Percentiles rank a stretch among this genome's conserved stretches.
phyloP scores from a whole-genome alignment of 1,140 invertebrate genomes.

The Hyphantria cunea region DNA sequence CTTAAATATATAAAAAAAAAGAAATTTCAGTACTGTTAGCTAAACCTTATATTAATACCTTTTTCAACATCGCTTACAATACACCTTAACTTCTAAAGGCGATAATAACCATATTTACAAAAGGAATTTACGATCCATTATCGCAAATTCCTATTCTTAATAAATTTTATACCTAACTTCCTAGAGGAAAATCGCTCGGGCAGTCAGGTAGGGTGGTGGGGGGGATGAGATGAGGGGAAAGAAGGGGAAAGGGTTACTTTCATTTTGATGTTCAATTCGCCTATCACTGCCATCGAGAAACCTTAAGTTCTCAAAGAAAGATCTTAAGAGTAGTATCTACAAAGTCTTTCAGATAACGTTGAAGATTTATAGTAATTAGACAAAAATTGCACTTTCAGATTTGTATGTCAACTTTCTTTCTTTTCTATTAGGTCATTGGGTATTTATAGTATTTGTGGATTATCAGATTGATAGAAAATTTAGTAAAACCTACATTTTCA shows the following conservation, averaged over 20 bases:
- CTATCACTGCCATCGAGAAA: constrained; percentile 2
- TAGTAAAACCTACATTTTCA: no score
- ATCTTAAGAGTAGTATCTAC: neutral
- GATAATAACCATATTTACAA: neutral
- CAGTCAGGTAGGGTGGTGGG: neutral
- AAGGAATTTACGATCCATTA: constrained; percentile 5
- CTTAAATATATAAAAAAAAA: no score
- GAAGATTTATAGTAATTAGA: neutral
- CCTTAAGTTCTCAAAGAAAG: neutral
- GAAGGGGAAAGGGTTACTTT: neutral
- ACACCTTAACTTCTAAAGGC: no score
- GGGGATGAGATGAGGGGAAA: neutral
- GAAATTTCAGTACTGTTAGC: constrained; percentile 2
- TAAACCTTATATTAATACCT: no score
- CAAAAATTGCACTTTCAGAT: neutral
- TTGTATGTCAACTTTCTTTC: no score
- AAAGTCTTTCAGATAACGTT: neutral
- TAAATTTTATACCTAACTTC: constrained; percentile 1
- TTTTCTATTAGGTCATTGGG: no score
- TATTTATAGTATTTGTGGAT: no score
- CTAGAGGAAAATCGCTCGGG: neutral
- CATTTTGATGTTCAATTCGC: constrained; percentile 2
- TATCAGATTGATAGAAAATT: no score
- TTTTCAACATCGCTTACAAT: no score
- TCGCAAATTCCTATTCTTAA: constrained; percentile 1